Evolutionary conservation across 2,888 invertebrate genomes (phyloP).

Genomic region (Ophioninae sp.): DNA sequence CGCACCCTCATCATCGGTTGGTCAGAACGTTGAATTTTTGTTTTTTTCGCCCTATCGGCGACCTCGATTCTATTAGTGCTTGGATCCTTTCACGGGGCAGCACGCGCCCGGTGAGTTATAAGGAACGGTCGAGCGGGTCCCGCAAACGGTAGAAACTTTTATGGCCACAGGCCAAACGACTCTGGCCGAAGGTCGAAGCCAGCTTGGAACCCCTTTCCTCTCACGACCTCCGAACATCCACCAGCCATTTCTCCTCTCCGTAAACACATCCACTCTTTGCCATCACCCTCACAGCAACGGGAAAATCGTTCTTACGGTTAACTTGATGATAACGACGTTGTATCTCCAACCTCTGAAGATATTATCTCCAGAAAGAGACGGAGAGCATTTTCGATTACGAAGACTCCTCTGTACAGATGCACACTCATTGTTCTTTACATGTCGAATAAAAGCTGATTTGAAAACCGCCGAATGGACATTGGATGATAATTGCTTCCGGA

Average conservation of each 20-base stretch:
- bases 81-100: slow-evolving; percentile 39
- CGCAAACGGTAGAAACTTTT: slow-evolving; percentile 50
- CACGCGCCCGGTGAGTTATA: slow-evolving; percentile 40
- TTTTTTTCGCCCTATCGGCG: slow-evolving; percentile 29
- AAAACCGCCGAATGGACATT: neutral
- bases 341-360: slow-evolving; percentile 20
- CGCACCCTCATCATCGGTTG: slow-evolving; percentile 5
- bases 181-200: slow-evolving; percentile 47
- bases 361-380: slow-evolving; percentile 13
- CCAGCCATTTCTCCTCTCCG: slow-evolving; percentile 30
- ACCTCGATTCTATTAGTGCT: slow-evolving; percentile 44
- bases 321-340: slow-evolving; percentile 39
- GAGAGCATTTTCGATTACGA: slow-evolving; percentile 33
- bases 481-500: neutral
- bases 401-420: neutral
- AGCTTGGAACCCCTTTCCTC: slow-evolving; percentile 12
- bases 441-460: slow-evolving; percentile 17
- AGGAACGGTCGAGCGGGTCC: slow-evolving; percentile 44
- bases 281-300: slow-evolving; percentile 21
- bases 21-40: slow-evolving; percentile 2
- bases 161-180: slow-evolving; percentile 58
- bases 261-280: slow-evolving; percentile 32
- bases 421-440: slow-evolving; percentile 1
- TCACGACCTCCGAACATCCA: slow-evolving; percentile 8
- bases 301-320: slow-evolving; percentile 35